A percentile compares a stretch with the other conserved stretches of the same genome.
Conservation (phyloP, 2,888 invertebrate genomes). For the Catonia carolina region DNA sequence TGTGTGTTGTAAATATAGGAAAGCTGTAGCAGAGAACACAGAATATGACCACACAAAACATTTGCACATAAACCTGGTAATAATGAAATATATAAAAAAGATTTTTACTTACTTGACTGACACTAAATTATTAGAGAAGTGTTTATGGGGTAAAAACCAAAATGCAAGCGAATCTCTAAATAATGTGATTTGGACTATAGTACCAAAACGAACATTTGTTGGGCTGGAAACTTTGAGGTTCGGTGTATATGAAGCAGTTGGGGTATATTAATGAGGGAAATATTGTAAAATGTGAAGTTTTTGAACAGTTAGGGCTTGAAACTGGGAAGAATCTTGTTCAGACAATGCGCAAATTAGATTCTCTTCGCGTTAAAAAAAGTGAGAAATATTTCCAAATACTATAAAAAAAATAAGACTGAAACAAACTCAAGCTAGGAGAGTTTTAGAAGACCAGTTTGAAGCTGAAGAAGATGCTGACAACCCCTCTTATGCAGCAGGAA, state of each 20-base stretch:
- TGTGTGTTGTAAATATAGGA: slow-evolving; percentile 31
- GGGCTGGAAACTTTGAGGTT: slow-evolving; percentile 1
- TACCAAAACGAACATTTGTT: slow-evolving; percentile 13
- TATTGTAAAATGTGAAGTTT: slow-evolving; percentile 8
- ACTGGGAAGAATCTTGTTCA: slow-evolving; percentile 12
- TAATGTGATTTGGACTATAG: slow-evolving; percentile 9
- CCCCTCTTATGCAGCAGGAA: slow-evolving; percentile 9
- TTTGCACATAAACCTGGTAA: slow-evolving; percentile 23
- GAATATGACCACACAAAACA: slow-evolving; percentile 11
- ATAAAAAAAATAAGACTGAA: slow-evolving; percentile 11
- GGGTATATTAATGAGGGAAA: slow-evolving; percentile 7
- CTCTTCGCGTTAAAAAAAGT: background rate
- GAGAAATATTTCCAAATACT: slow-evolving; percentile 11
- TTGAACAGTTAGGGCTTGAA: slow-evolving; percentile 3
- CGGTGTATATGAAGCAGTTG: slow-evolving; percentile 14
- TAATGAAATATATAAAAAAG: slow-evolving; percentile 7
- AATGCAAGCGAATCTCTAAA: slow-evolving; percentile 11
- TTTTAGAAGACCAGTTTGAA: slow-evolving; percentile 17
- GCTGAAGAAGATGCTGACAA: slow-evolving; percentile 19
- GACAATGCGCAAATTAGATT: slow-evolving; percentile 7
- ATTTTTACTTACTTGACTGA: slow-evolving; percentile 8
- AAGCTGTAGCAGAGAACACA: slow-evolving; percentile 17
- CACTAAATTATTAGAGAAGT: slow-evolving; percentile 1
- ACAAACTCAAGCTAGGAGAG: background rate
- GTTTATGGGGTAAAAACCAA: background rate